A percentile compares a stretch with the other conserved stretches of the same genome.
phyloP scores from a whole-genome alignment of 2,888 invertebrate genomes.

The Ectemnius cavifrons region DNA sequence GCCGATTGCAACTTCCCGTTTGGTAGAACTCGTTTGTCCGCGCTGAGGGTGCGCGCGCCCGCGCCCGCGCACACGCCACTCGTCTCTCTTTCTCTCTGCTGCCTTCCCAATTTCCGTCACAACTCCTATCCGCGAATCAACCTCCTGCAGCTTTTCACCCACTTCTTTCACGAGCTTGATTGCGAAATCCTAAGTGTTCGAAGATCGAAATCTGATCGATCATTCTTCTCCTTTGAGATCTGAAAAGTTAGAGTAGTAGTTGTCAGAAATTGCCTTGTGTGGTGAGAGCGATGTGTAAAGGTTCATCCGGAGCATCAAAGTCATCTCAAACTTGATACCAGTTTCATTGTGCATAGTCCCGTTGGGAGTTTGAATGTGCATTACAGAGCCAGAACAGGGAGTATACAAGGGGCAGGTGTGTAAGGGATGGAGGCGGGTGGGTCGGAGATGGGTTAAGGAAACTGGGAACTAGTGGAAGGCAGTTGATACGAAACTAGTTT shows the following conservation, averaged over 20 bases:
- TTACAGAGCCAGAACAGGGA: conserved; percentile 46
- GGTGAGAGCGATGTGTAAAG: too few relatives aligned
- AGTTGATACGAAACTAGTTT: conserved; percentile 71
- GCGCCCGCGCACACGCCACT: conserved; percentile 11
- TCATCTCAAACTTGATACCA: too few relatives aligned
- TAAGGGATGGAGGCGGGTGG: conserved; percentile 38
- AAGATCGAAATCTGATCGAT: neutral
- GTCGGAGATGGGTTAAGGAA: conserved; percentile 56
- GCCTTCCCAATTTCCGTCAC: neutral
- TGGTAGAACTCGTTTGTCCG: conserved; percentile 47
- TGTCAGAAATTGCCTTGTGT: too few relatives aligned
- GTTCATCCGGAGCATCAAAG: too few relatives aligned
- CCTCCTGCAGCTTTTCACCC: neutral
- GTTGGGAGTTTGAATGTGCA: conserved; percentile 33
- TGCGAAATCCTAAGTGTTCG: conserved; percentile 5
- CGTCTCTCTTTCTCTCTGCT: neutral
- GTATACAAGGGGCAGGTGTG: conserved; percentile 51
- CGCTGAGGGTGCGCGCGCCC: conserved; percentile 27
- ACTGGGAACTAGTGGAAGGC: conserved; percentile 59
- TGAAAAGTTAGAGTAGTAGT: too few relatives aligned
- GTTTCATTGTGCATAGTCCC: neutral
- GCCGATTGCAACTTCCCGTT: conserved; percentile 48
- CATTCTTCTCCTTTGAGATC: neutral
- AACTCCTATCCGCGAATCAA: neutral
- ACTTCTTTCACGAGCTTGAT: neutral